Conservation (phyloP, 2,888 invertebrate genomes). For the Calliphora vomitoria region DNA sequence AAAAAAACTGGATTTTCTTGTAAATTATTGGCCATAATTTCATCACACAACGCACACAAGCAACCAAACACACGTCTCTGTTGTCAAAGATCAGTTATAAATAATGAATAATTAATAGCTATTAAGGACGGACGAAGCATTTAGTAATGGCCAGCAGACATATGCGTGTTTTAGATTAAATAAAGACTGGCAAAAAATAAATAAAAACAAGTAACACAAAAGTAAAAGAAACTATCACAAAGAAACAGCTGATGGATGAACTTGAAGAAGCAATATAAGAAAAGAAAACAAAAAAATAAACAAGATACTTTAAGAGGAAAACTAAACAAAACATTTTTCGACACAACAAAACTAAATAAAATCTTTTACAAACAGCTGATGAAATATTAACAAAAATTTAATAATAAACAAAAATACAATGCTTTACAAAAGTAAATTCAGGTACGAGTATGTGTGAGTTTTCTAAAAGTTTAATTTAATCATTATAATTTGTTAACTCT, state of each 20-base stretch:
- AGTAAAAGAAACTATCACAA: conserved; percentile 7
- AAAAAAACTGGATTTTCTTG: conserved; percentile 28
- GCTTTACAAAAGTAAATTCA: background rate
- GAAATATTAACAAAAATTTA: conserved; percentile 47
- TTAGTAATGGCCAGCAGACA: conserved; percentile 5
- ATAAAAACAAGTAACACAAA: background rate
- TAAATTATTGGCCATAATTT: conserved; percentile 15
- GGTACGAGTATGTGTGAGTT: background rate
- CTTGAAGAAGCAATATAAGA: conserved; percentile 15
- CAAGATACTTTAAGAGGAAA: background rate
- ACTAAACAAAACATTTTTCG: background rate
- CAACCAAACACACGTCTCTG: conserved; percentile 44
- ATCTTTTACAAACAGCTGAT: conserved; percentile 32
- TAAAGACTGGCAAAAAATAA: background rate
- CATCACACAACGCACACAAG: conserved; percentile 10
- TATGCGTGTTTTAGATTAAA: conserved; percentile 7
- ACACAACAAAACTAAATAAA: background rate
- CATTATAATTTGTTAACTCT: background rate
- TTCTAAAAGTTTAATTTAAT: background rate
- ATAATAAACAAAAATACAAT: conserved; percentile 44
- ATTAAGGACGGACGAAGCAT: background rate
- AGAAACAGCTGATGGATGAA: conserved; percentile 43
- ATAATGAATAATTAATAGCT: conserved; percentile 13
- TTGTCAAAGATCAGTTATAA: conserved; percentile 49
- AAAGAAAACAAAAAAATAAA: conserved; percentile 31